A percentile compares a stretch with the other conserved stretches of the same genome.
Conservation (phyloP, 2,888 invertebrate genomes). For the Andricus curvator region DNA sequence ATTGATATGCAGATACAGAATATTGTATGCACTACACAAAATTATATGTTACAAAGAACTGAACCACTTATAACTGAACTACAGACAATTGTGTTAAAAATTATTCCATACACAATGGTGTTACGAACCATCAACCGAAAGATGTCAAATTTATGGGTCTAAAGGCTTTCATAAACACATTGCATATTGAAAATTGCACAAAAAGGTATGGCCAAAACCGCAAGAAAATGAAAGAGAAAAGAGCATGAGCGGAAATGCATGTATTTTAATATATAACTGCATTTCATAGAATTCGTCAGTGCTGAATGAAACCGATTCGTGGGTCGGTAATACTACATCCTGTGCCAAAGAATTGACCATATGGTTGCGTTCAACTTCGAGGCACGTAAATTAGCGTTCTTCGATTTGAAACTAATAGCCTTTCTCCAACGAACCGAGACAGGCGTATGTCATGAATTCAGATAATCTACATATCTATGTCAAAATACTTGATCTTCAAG, state of each 20-base stretch:
- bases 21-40: not conserved
- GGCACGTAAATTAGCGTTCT: constrained; percentile 25
- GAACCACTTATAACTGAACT: not conserved
- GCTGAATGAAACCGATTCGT: constrained; percentile 27
- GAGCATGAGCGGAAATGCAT: constrained; percentile 14
- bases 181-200: not conserved
- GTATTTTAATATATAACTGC: constrained; percentile 14
- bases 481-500: no score
- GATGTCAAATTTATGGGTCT: not conserved
- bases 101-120: not conserved
- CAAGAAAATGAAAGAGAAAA: constrained; percentile 6
- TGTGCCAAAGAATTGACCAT: constrained; percentile 41
- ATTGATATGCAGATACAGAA: not conserved
- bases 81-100: not conserved
- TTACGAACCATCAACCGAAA: not conserved
- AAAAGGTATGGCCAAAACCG: constrained; percentile 11
- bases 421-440: constrained; percentile 33
- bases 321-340: constrained; percentile 30
- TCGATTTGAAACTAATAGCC: constrained; percentile 40
- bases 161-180: constrained; percentile 11
- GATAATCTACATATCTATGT: constrained; percentile 5
- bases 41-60: not conserved
- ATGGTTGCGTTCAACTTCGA: constrained; percentile 31
- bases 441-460: constrained; percentile 11
- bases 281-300: constrained; percentile 28